phyloP scores from a whole-genome alignment of 2,888 invertebrate genomes.

The Eristalis intricaria region DNA sequence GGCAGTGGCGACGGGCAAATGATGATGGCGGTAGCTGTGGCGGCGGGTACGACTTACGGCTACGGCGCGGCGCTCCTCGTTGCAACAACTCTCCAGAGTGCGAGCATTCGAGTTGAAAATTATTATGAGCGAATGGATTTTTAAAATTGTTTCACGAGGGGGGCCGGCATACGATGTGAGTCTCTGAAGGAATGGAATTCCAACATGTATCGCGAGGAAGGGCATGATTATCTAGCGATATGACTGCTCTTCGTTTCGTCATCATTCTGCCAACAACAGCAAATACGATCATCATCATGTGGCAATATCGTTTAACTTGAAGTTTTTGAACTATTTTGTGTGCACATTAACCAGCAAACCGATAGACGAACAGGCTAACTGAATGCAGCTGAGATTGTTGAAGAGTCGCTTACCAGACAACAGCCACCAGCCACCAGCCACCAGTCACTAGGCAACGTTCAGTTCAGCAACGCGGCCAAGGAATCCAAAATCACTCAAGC shows the following conservation, averaged over 20 bases:
- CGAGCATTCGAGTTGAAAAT: constrained; percentile 70
- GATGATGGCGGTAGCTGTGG: too few species aligned
- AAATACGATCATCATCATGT: constrained; percentile 17
- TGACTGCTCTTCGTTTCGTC: constrained; percentile 50
- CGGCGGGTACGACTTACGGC: not conserved
- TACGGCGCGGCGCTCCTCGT: constrained; percentile 8
- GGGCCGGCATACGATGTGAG: constrained; percentile 29
- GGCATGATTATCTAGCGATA: constrained; percentile 49
- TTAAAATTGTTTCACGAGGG: constrained; percentile 58
- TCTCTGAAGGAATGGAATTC: constrained; percentile 63
- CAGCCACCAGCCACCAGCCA: too few species aligned
- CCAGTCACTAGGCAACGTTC: too few species aligned
- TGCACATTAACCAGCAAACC: constrained; percentile 45
- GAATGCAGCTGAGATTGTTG: constrained; percentile 23
- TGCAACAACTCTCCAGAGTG: constrained; percentile 58
- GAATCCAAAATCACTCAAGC: constrained; percentile 61
- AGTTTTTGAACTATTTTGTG: constrained; percentile 63
- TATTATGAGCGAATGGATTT: constrained; percentile 73
- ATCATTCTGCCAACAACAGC: constrained; percentile 21
- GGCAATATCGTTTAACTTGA: constrained; percentile 59
- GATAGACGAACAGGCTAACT: not conserved
- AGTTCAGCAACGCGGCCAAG: not conserved
- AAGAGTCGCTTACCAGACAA: not conserved
- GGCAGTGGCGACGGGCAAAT: constrained; percentile 19
- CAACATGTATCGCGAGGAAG: constrained; percentile 50